phyloP scores from a whole-genome alignment of 2,888 invertebrate species.

The Sinopyrophorus schimmeli region DNA sequence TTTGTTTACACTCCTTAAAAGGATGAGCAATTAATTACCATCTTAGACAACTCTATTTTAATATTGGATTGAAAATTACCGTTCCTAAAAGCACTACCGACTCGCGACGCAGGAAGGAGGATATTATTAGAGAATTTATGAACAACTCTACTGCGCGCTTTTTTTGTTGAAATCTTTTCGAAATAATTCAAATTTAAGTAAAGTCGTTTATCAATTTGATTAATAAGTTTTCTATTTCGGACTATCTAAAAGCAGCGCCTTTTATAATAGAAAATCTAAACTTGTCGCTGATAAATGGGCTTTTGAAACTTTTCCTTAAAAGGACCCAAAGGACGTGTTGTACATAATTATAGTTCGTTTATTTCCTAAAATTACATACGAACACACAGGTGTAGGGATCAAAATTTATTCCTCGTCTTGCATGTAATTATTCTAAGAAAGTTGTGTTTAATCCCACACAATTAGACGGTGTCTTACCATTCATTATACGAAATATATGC shows the following conservation, averaged over 20 bases:
- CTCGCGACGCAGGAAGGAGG: too few relatives aligned
- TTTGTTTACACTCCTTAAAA: too few relatives aligned
- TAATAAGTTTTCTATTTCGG: conserved; percentile 11
- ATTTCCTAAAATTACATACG: conserved; percentile 9
- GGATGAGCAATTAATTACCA: too few relatives aligned
- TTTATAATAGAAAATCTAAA: conserved; percentile 10
- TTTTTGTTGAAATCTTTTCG: too few relatives aligned
- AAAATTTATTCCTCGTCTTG: conserved; percentile 3
- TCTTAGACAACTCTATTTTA: too few relatives aligned
- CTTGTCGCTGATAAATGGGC: conserved; percentile 7
- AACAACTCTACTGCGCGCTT: too few relatives aligned
- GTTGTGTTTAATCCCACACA: conserved; percentile 7
- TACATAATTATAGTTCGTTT: conserved; percentile 13
- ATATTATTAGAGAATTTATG: too few relatives aligned
- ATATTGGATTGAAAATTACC: too few relatives aligned
- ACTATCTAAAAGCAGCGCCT: conserved; percentile 12
- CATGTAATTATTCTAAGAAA: conserved; percentile 13
- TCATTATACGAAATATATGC: conserved; percentile 6
- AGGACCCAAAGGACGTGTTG: conserved; percentile 9
- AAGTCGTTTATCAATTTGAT: conserved; percentile 21
- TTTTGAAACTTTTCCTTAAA: conserved; percentile 14
- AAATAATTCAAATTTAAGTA: too few relatives aligned
- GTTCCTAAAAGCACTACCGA: too few relatives aligned
- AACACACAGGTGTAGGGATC: conserved; percentile 7
- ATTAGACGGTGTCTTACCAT: conserved; percentile 1